Conservation (phyloP, 2,888 invertebrate species). For the Brachynemurus nebulosus region DNA sequence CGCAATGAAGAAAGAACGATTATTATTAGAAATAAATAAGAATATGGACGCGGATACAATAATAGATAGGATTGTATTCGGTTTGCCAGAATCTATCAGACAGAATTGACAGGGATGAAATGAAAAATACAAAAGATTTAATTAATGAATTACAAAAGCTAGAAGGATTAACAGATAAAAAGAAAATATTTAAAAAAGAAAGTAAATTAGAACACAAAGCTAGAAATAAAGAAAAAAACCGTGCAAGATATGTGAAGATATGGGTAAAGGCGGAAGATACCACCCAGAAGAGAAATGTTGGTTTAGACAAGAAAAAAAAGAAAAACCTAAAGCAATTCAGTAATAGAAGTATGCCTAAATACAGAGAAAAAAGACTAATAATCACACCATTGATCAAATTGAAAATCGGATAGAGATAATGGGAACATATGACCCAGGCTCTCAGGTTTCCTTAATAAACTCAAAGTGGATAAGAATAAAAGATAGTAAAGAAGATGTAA, state of each 20-base stretch:
- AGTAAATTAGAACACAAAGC: not conserved
- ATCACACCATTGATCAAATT: conserved; percentile 2
- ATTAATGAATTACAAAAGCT: not conserved
- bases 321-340: not conserved
- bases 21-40: not conserved
- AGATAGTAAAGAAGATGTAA: not conserved
- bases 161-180: not conserved
- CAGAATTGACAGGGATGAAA: not conserved
- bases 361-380: not conserved
- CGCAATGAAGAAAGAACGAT: not conserved
- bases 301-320: not conserved
- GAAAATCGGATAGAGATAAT: not conserved
- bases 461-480: not conserved
- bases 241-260: not conserved
- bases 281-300: not conserved
- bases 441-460: not conserved
- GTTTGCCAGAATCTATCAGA: not conserved
- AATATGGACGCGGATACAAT: not conserved
- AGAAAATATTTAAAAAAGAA: not conserved
- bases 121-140: not conserved
- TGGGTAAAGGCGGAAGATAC: not conserved
- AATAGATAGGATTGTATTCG: not conserved
- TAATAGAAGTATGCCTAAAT: not conserved
- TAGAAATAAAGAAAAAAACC: not conserved
- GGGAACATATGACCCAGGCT: not conserved